These are phyloP conservation scores for Phocoena phocoena DNA, from an alignment of 2,113 vertebrate genomes.

Conservation along the genomic window DNA sequence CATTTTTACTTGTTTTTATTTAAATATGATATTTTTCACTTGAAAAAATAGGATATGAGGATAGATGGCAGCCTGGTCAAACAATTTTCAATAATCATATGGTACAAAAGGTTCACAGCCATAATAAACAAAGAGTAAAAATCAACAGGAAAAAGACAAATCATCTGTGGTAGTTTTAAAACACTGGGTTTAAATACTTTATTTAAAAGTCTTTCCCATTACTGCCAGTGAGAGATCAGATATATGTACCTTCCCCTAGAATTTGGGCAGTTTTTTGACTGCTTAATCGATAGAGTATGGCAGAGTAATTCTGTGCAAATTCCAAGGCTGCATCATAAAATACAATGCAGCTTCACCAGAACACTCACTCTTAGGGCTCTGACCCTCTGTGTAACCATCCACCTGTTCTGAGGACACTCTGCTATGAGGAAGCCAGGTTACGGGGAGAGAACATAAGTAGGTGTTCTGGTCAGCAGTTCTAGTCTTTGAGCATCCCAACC, in stretches of 20 bases:
- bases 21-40: not conserved
- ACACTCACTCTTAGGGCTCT: not conserved
- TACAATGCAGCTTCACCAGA: not conserved
- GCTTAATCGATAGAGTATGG: not conserved
- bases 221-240: not conserved
- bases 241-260: not conserved
- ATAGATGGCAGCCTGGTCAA: not conserved
- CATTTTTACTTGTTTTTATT: not conserved
- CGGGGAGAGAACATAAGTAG: not conserved
- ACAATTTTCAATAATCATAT: not conserved
- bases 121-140: slow-evolving; percentile 6
- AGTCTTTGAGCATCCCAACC: not conserved
- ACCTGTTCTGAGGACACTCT: not conserved
- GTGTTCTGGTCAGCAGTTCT: not conserved
- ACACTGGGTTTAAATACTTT: not conserved
- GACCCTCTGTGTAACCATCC: not conserved
- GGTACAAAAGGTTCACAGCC: not conserved
- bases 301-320: not conserved
- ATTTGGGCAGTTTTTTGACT: not conserved
- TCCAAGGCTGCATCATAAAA: not conserved
- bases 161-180: slow-evolving; percentile 4
- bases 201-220: not conserved
- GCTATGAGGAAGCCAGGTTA: not conserved
- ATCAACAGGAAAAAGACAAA: not conserved
- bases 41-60: not conserved